These are phyloP conservation scores for Aquatica leii DNA, from an alignment of 2,888 invertebrate species.

Conservation along the genomic window DNA sequence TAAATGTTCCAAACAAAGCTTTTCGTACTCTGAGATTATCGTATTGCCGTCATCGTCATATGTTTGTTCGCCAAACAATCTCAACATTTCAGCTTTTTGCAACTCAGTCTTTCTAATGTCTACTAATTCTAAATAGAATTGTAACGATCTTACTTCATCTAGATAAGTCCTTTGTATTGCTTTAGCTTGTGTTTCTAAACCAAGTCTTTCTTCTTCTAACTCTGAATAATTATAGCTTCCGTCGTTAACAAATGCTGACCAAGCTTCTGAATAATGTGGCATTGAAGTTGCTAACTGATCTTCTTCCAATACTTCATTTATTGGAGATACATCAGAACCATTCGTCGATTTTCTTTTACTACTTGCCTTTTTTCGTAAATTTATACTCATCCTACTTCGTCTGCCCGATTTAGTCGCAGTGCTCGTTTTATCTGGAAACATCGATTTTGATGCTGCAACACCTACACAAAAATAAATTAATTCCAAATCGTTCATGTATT, in stretches of 20 bases:
- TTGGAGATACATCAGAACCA: neutral
- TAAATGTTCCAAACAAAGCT: constrained; percentile 35
- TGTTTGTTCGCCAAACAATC: constrained; percentile 28
- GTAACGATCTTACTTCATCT: constrained; percentile 39
- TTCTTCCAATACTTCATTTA: constrained; percentile 25
- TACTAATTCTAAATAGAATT: constrained; percentile 32
- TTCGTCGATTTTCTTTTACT: too few species aligned
- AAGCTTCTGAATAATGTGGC: constrained; percentile 44
- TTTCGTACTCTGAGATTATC: constrained; percentile 30
- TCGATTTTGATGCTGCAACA: too few species aligned
- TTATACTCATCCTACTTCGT: too few species aligned
- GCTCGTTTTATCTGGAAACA: too few species aligned
- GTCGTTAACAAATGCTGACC: constrained; percentile 41
- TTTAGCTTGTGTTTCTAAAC: constrained; percentile 39
- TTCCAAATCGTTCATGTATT: too few species aligned
- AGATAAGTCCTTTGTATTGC: constrained; percentile 40
- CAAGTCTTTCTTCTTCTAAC: constrained; percentile 33
- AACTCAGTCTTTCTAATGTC: constrained; percentile 43
- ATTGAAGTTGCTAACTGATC: constrained; percentile 32
- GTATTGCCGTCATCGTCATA: constrained; percentile 28
- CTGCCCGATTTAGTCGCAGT: too few species aligned
- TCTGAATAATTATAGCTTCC: constrained; percentile 35
- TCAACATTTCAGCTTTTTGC: constrained; percentile 34
- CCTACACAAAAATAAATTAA: too few species aligned
- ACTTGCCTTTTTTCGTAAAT: too few species aligned